Percentiles rank a stretch among this genome's conserved stretches.
These are phyloP conservation scores for Melangyna quadrimaculata DNA, from an alignment of 2,888 invertebrate genomes.

Conservation along the genomic window DNA sequence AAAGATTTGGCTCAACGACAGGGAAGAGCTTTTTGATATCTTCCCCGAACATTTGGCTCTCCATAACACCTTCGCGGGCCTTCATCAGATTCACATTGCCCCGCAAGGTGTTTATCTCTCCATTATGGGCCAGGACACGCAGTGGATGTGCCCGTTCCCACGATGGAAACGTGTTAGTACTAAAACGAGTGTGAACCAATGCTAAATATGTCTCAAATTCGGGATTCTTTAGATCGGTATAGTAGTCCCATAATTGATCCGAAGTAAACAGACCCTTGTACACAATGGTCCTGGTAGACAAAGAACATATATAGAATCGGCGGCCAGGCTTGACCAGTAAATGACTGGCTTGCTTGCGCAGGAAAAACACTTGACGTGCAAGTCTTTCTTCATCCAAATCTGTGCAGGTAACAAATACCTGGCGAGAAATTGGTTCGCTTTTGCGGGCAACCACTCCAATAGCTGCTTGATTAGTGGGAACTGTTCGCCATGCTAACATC, in stretches of 20 bases:
- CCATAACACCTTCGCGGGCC: slow-evolving; percentile 98
- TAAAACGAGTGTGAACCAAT: slow-evolving; percentile 98
- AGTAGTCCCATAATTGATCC: slow-evolving; percentile 92
- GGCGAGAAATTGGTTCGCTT: slow-evolving; percentile 97
- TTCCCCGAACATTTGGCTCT: slow-evolving; percentile 88
- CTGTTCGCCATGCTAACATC: slow-evolving; percentile 96
- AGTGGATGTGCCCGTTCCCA: slow-evolving; percentile 99
- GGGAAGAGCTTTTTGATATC: slow-evolving; percentile 94
- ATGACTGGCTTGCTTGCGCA: slow-evolving; percentile 96
- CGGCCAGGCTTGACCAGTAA: slow-evolving; percentile 91
- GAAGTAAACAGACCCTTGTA: slow-evolving; percentile 99
- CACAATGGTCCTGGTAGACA: slow-evolving; percentile 94
- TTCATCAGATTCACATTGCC: slow-evolving; percentile 99
- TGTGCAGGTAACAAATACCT: slow-evolving; percentile 91
- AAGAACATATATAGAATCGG: slow-evolving; percentile 97
- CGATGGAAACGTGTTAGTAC: slow-evolving; percentile 99
- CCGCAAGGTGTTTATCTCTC: slow-evolving; percentile 99
- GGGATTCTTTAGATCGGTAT: slow-evolving; percentile 86
- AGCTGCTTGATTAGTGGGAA: slow-evolving; percentile 91
- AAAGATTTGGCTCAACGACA: slow-evolving; percentile 97
- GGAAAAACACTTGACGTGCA: slow-evolving; percentile 90
- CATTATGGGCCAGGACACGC: slow-evolving; percentile 96
- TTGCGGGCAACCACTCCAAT: slow-evolving; percentile 96
- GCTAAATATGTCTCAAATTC: slow-evolving; percentile 97
- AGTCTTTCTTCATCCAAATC: slow-evolving; percentile 79